Percentiles rank a stretch among this genome's conserved stretches.
Conservation (phyloP, 2,113 vertebrate species). For the Zapornia atra region DNA sequence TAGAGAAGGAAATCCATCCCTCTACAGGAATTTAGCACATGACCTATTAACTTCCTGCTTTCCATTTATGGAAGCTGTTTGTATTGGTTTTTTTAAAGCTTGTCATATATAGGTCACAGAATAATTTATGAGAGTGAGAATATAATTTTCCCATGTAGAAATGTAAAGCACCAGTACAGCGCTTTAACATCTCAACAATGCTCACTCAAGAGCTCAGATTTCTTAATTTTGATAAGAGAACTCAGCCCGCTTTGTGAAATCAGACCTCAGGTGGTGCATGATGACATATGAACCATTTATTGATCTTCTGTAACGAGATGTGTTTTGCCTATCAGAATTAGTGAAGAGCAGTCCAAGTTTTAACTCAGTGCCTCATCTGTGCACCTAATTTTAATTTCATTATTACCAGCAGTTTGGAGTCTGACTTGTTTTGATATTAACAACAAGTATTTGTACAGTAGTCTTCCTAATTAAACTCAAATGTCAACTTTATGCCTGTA, state of each 20-base stretch:
- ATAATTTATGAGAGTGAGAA: slow-evolving; percentile 36
- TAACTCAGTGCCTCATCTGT: slow-evolving; percentile 50
- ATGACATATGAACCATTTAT: neutral
- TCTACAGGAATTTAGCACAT: neutral
- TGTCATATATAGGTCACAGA: slow-evolving; percentile 43
- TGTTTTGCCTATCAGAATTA: slow-evolving; percentile 4
- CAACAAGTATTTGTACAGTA: slow-evolving; percentile 70
- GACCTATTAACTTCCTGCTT: neutral
- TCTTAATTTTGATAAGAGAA: neutral
- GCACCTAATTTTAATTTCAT: slow-evolving; percentile 55
- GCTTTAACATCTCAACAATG: neutral
- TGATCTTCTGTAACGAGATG: neutral
- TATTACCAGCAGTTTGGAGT: slow-evolving; percentile 54
- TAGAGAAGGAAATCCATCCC: neutral
- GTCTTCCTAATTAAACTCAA: slow-evolving; percentile 77
- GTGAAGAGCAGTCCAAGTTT: neutral
- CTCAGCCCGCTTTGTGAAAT: neutral
- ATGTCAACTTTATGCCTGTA: slow-evolving; percentile 71
- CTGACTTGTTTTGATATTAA: slow-evolving; percentile 69
- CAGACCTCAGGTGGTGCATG: neutral
- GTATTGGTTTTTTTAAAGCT: neutral
- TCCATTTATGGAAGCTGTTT: neutral
- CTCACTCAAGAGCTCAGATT: neutral
- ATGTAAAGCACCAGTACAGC: neutral
- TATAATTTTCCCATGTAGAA: slow-evolving; percentile 1